Evolutionary conservation across 2,797 vertebrate genomes (phyloP), one percentile per base, ranked within the genome.

Genomic region (Setipinna tenuifilis): DNA sequence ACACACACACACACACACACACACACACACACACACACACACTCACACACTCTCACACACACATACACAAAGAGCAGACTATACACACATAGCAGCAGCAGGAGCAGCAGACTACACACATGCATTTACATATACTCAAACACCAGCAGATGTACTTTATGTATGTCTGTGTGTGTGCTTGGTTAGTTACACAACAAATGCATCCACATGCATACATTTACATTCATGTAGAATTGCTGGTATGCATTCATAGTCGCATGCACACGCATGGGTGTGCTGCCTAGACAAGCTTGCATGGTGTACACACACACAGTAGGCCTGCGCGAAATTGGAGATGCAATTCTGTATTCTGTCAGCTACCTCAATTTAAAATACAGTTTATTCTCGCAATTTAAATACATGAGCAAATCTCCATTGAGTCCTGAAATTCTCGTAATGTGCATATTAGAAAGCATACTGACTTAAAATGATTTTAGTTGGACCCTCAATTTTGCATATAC

Each of bases 91-190:
- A 0, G 50, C 50, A 54, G 50, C 50, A 54, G 50, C 50, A 54
- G 50, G 7, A 35, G 31, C 68, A 75, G 28, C 68, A 75, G 35
- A 78, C 71, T 21, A 21, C 19, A 78, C 65, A 44, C 85, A 68
- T 71, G 54, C 84, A 84, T 86, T 91, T 89, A 88, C 82, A 82
- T 83, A 89, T 89, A 93, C 71, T 41, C 31, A 78, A 44, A 44
- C 35, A 41, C 71, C 19, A 19, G 71, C 50, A 54, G 35, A 35
- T 71, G 68, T 35, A 31, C 28, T 35, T 31, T 35, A 71, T 71
- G 12, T 31, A 31, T 35, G 25, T 31, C 17, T 44, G 0, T 17
- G 41, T 7, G 21, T 11, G 9, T 78, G 31, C 35, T 41, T 78
- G 71, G 31, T 19, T 41, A 17, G 6, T 41, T 78, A 78, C 9